Conservation (phyloP, 2,797 vertebrate species). For the Babyrousa celebensis region DNA sequence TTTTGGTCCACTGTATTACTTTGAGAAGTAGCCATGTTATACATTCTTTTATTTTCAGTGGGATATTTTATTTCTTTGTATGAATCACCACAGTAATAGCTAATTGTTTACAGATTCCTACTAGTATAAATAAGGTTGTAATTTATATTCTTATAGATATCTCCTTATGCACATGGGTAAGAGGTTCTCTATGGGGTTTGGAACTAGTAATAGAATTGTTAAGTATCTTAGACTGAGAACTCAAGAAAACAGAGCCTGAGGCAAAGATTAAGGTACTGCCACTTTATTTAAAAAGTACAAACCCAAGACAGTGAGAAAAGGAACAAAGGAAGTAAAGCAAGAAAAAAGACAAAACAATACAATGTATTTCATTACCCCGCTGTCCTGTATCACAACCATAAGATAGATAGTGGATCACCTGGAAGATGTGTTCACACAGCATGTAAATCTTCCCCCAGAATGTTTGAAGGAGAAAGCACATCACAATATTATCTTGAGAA, state of each 20-base stretch:
- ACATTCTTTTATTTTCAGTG: slow-evolving; percentile 42
- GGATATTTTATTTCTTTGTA: neutral
- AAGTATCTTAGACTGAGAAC: neutral
- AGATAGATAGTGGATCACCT: neutral
- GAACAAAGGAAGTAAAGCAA: neutral
- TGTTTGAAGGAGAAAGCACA: neutral
- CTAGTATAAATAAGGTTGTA: neutral
- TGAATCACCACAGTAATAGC: neutral
- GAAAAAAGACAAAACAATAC: neutral
- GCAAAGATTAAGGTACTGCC: neutral
- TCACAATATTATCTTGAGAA: neutral
- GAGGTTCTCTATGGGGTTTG: neutral
- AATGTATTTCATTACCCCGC: neutral
- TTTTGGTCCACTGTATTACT: neutral
- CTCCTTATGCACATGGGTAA: neutral
- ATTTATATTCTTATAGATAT: neutral
- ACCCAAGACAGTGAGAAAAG: neutral
- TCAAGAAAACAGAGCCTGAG: neutral
- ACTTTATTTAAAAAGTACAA: neutral
- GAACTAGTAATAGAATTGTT: neutral
- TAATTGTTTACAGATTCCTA: slow-evolving; percentile 40
- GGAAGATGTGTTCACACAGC: neutral
- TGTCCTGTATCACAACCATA: neutral
- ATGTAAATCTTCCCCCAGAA: neutral
- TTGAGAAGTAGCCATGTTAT: neutral